Evolutionary conservation across 1,140 invertebrate species (phyloP), one percentile per base, ranked within the genome.

Genomic region (Acyrthosiphon pisum): DNA sequence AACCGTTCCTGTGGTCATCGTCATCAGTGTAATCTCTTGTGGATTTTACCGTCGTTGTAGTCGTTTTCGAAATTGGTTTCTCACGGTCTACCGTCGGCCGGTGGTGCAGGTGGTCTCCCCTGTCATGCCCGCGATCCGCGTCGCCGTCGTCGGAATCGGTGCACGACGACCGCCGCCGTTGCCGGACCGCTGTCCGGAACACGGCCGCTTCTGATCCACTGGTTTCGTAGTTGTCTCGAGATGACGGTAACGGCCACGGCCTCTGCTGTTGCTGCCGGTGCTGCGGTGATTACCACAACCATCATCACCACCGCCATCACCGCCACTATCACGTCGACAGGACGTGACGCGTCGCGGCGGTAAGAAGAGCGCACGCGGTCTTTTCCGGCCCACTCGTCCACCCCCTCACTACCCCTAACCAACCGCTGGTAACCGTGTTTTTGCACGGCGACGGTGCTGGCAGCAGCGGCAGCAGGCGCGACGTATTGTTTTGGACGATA

Each of bases 401-500:
- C 20, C 44, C 22, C 83, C 7, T 11, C 37, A 84, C 6, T 22
- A 22, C 35, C 84, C 11, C 60, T 4, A n/a, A 68, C 9, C 60
- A 68, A 23, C 22, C 81, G 81, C 20, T 53, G 50, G 84, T 18
- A 46, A 30, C 44, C 41, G 84, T 23, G 44, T 48, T 46, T n/a
- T 88, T 30, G 30, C 46, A 9, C 86, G 46, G 44, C 6, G 14
- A 88, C 86, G 18, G 44, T n/a, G 22, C 46, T 22, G 41, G n/a
- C n/a, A 23, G 46, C n/a, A 11, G 6, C 60, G 60, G 30, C 60
- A 30, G n/a, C 48, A 26, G 48, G 35, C 50, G 22, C 50, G 88
- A 89, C 88, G 88, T n/a, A 53, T 56, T 56, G n/a, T 89, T 86
- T 53, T 23, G 50, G 88, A 89, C 88, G 88, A 89, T 81, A 93